Conservation (phyloP, 2,888 invertebrate species). For the Ectemnius cavifrons region DNA sequence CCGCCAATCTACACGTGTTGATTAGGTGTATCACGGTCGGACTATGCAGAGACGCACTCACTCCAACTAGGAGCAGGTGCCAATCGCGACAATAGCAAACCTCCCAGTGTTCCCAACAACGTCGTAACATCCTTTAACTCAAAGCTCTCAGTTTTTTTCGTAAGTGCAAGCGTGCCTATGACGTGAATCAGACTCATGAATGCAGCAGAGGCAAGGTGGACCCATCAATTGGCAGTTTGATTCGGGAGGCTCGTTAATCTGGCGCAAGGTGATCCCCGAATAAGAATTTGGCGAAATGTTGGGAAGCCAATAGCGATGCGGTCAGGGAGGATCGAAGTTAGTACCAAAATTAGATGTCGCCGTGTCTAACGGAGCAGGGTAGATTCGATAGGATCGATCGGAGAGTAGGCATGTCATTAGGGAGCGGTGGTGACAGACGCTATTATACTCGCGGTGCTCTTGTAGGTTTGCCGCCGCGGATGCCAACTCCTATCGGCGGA, state of each 20-base stretch:
- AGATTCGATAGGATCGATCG: conserved; percentile 24
- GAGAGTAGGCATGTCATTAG: conserved; percentile 54
- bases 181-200: too few relatives aligned
- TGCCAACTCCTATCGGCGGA: conserved; percentile 55
- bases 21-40: not conserved
- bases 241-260: too few relatives aligned
- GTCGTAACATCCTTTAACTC: too few relatives aligned
- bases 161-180: too few relatives aligned
- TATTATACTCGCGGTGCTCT: conserved; percentile 54
- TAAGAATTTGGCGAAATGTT: conserved; percentile 1
- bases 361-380: not conserved
- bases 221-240: too few relatives aligned
- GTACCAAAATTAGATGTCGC: conserved; percentile 30
- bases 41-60: not conserved
- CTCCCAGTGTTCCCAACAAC: too few relatives aligned
- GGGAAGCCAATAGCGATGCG: conserved; percentile 1
- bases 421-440: conserved; percentile 59
- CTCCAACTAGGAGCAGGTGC: not conserved
- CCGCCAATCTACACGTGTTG: conserved; percentile 4
- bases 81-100: too few relatives aligned
- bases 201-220: too few relatives aligned
- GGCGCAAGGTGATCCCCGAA: not conserved
- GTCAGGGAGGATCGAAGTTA: conserved; percentile 15
- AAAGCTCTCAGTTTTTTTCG: too few relatives aligned
- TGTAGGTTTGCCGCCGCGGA: conserved; percentile 32